These are phyloP conservation scores for Mythimna vitellina DNA, from an alignment of 2,888 invertebrate species.

Conservation along the genomic window DNA sequence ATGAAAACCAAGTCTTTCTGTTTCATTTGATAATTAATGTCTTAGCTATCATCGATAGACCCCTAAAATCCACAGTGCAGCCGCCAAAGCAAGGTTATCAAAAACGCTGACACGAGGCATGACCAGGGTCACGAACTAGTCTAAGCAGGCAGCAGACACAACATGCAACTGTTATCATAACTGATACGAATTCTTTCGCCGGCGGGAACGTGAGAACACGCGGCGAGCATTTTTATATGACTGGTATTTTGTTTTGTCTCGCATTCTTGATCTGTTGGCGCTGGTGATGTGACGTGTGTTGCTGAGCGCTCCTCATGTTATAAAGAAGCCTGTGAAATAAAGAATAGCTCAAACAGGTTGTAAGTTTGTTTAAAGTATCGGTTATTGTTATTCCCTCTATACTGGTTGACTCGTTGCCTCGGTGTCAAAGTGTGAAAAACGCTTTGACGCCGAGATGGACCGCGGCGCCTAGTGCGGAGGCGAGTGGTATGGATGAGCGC, in stretches of 20 bases:
- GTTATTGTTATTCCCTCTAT: too few relatives aligned
- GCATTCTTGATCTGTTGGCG: constrained; percentile 17
- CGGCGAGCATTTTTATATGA: neutral
- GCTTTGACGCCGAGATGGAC: too few relatives aligned
- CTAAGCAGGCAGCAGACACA: constrained; percentile 31
- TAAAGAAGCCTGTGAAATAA: neutral
- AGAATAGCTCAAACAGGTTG: neutral
- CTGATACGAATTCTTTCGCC: constrained; percentile 11
- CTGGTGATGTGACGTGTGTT: neutral
- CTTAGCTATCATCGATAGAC: neutral
- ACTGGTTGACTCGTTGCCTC: too few relatives aligned
- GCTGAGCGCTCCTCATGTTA: too few relatives aligned
- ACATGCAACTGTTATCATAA: constrained; percentile 47
- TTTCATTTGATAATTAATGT: too few relatives aligned
- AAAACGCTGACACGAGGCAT: constrained; percentile 6
- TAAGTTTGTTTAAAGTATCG: neutral
- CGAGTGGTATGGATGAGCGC: too few relatives aligned
- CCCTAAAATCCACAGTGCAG: neutral
- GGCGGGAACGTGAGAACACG: constrained; percentile 23
- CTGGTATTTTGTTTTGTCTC: constrained; percentile 31
- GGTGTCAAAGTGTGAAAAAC: too few relatives aligned
- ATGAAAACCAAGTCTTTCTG: too few relatives aligned
- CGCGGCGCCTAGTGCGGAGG: too few relatives aligned
- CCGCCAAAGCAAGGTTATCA: neutral
- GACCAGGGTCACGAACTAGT: constrained; percentile 12